phyloP scores from a whole-genome alignment of 2,113 vertebrate species.

The Entomyzon cyanotis region DNA sequence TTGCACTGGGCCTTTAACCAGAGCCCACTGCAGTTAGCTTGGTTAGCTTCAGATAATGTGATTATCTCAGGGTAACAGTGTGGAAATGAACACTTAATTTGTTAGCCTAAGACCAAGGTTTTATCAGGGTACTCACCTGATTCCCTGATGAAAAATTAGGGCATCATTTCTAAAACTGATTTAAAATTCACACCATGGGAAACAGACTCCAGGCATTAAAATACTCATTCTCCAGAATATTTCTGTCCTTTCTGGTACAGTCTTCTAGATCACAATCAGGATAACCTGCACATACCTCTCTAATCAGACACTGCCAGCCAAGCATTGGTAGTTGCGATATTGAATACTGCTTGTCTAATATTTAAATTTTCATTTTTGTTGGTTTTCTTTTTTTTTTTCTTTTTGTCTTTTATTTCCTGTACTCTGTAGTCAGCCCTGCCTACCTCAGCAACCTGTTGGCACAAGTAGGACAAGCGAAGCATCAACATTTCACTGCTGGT shows the following conservation, averaged over 20 bases:
- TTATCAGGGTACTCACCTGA: neutral
- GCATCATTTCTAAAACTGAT: neutral
- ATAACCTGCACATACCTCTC: neutral
- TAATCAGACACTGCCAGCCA: neutral
- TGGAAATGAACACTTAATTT: neutral
- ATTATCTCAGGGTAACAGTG: neutral
- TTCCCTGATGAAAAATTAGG: neutral
- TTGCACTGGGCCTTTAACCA: neutral
- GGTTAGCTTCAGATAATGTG: neutral
- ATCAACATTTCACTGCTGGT: accelerated
- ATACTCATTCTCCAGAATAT: neutral
- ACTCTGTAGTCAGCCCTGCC: neutral
- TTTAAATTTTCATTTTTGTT: neutral
- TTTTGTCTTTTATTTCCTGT: neutral
- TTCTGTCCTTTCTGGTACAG: neutral
- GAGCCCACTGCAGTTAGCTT: neutral
- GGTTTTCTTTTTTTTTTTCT: neutral
- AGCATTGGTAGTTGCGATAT: neutral
- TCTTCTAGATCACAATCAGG: neutral
- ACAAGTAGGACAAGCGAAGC: neutral
- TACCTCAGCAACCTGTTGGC: neutral
- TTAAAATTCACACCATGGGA: neutral
- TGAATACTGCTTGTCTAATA: neutral
- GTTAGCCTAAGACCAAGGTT: neutral
- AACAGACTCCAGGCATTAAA: neutral